phyloP scores from a whole-genome alignment of 2,113 vertebrate species.

The Nerophis ophidion region DNA sequence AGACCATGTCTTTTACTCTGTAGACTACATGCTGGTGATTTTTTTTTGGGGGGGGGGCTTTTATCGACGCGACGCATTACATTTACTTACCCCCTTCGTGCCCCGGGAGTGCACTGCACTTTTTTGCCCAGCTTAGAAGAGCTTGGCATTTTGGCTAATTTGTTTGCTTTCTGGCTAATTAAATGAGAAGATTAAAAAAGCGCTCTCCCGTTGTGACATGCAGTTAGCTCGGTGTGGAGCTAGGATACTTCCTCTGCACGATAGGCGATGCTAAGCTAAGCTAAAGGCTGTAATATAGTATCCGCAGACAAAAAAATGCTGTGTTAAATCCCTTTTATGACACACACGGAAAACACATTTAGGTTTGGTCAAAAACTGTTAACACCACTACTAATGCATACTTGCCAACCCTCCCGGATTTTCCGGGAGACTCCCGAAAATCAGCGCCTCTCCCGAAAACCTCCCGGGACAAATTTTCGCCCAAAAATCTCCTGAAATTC shows the following conservation, averaged over 20 bases:
- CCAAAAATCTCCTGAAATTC: too few species aligned
- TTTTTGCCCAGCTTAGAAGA: conserved; percentile 4
- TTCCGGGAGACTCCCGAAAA: too few species aligned
- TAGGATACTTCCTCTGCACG: background rate
- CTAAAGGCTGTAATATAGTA: background rate
- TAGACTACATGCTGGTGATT: conserved; percentile 34
- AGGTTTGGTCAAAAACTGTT: too few species aligned
- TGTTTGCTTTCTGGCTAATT: background rate
- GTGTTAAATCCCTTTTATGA: too few species aligned
- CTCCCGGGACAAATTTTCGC: too few species aligned
- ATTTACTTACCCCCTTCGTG: conserved; percentile 25
- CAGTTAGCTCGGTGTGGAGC: background rate
- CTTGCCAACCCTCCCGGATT: too few species aligned
- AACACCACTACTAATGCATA: too few species aligned
- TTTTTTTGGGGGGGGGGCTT: conserved; percentile 12
- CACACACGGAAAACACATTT: too few species aligned
- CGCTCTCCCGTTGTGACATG: background rate
- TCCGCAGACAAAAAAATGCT: background rate
- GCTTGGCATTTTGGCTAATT: conserved; percentile 5
- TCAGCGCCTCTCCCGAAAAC: too few species aligned
- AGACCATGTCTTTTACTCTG: conserved; percentile 34
- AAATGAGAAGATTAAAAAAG: conserved; percentile 1
- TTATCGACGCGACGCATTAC: conserved; percentile 42
- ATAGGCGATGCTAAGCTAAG: background rate
- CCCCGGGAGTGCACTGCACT: conserved; percentile 1